Evolutionary conservation across 2,888 invertebrate species (phyloP), one percentile per base, ranked within the genome.

Genomic region (Xestia c-nigrum): DNA sequence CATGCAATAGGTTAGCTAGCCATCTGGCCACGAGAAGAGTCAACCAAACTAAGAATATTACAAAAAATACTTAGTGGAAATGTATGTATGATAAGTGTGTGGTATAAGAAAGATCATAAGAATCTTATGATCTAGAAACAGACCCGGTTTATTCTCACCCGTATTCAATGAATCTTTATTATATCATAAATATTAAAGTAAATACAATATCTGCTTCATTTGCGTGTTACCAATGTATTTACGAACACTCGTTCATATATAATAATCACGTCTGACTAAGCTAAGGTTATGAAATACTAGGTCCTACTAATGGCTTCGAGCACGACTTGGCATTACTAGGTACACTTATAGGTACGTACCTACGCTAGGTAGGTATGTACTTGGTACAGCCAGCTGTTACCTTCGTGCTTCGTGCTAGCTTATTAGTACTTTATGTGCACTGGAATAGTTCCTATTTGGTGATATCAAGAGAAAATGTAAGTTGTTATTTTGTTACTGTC

Each of bases 251-350:
- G 78, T 50, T 78, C 70, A 78, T 81, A 76, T 80, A 63, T 76
- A 66, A 72, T 83, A 83, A 85, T 79, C 78, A 64, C 67, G 69
- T 83, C 86, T 84, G 86, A 84, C 80, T 86, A 78, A 86, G 86
- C 79, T 71, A 66, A 64, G 78, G 76, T 87, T 87, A 81, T 81
- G 86, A 87, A 88, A 88, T 76, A 69, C 68, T 78, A 61, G 78
- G 66, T 71, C 61, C 72, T 76, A 70, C 69, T 80, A 85, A 85
- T 83, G 85, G 73, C 65, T 71, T 24, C 38, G 65, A 78, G 71
- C 77, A 80, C 74, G 82, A 72, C 72, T 73, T 46, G 57, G 74
- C 76, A 79, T 84, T 47, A 47, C 65, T 80, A 78, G 61, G 61
- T 77, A 69, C n/a, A n/a, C n/a, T n/a, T n/a, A n/a, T n/a, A n/a